Conservation (phyloP, 2,888 invertebrate species). For the Andricus curvator region DNA sequence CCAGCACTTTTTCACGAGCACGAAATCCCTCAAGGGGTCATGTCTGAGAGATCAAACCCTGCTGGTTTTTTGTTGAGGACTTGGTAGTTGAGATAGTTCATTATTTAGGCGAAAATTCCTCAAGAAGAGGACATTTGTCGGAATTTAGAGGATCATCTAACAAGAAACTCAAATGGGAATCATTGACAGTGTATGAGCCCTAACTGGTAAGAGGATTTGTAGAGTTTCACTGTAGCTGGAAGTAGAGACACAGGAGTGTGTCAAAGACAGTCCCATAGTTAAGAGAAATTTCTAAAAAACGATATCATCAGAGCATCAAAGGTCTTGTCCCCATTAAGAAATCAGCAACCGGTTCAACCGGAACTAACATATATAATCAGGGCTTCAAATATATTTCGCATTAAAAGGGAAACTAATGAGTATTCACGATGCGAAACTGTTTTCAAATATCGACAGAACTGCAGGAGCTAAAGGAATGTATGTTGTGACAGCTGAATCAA, state of each 20-base stretch:
- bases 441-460: not conserved
- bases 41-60: not conserved
- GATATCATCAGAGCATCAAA: not conserved
- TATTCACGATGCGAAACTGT: not conserved
- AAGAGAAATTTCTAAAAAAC: too few relatives aligned
- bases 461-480: too few relatives aligned
- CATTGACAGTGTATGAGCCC: too few relatives aligned
- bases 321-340: not conserved
- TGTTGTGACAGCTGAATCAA: too few relatives aligned
- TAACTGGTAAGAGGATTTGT: too few relatives aligned
- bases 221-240: too few relatives aligned
- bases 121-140: not conserved
- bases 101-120: not conserved
- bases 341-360: too few relatives aligned
- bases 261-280: too few relatives aligned
- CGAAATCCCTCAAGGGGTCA: constrained; percentile 17
- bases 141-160: not conserved
- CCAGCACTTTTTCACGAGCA: not conserved
- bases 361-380: not conserved
- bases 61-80: not conserved
- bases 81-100: constrained; percentile 42
- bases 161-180: not conserved
- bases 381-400: not conserved
- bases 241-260: too few relatives aligned
- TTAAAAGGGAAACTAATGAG: not conserved